Conservation (phyloP, 1,140 invertebrate species). For the Thaumatotibia leucotreta region DNA sequence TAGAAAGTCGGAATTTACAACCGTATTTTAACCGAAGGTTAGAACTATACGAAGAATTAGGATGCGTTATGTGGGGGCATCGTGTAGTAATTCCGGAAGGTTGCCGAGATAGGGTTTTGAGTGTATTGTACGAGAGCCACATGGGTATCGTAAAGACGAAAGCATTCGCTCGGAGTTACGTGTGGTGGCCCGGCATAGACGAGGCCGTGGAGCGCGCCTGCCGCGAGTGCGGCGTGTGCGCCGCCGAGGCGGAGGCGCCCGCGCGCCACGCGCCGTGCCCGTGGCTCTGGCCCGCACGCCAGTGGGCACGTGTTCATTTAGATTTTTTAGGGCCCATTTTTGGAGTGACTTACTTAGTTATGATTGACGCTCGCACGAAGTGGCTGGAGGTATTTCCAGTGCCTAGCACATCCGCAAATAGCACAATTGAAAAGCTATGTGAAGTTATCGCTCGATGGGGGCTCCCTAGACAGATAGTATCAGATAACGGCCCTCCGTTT, state of each 20-base stretch:
- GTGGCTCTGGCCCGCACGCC: conserved; percentile 11
- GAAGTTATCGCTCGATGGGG: conserved; percentile 15
- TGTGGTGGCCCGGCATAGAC: too few relatives aligned
- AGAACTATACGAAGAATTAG: conserved; percentile 22
- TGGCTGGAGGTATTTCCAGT: conserved; percentile 2
- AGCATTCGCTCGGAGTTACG: conserved; percentile 36
- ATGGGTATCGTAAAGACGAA: too few relatives aligned
- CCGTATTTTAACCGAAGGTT: conserved; percentile 5
- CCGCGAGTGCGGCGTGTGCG: conserved; percentile 19
- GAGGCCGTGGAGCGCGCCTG: too few relatives aligned
- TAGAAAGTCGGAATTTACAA: not conserved
- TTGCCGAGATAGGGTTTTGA: too few relatives aligned
- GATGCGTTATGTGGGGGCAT: conserved; percentile 34
- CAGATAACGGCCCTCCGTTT: conserved; percentile 29
- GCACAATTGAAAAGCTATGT: not conserved
- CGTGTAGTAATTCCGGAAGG: conserved; percentile 27
- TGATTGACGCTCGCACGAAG: conserved; percentile 13
- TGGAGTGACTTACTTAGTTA: conserved; percentile 10
- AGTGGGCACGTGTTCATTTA: conserved; percentile 15
- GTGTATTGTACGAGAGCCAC: too few relatives aligned
- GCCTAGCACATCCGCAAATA: not conserved
- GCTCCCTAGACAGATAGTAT: conserved; percentile 24
- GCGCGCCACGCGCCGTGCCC: not conserved
- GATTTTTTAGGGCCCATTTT: conserved; percentile 17
- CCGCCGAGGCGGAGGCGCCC: conserved; percentile 11